phyloP scores from a whole-genome alignment of 2,888 invertebrate species.

The Operophtera brumata region DNA sequence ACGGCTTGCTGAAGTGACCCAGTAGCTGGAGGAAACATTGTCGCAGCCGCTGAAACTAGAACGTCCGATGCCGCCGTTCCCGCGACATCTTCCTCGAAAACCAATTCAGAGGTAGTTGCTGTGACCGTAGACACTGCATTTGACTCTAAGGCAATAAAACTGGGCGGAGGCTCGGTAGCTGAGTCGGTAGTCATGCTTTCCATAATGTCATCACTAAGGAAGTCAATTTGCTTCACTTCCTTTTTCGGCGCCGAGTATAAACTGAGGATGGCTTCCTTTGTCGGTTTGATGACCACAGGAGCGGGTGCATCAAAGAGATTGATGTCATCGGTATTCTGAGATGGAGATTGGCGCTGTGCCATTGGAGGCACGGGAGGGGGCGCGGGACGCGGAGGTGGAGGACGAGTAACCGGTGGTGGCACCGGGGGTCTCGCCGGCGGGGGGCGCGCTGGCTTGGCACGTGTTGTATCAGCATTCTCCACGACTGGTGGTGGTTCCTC shows the following conservation, averaged over 20 bases:
- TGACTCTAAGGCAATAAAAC: constrained; percentile 6
- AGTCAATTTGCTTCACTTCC: constrained; percentile 75
- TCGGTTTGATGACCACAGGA: constrained; percentile 73
- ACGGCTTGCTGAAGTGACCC: constrained; percentile 26
- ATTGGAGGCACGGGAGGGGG: constrained; percentile 68
- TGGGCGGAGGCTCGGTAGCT: constrained; percentile 33
- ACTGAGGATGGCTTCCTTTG: constrained; percentile 82
- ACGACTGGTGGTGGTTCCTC: constrained; percentile 35
- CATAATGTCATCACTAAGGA: constrained; percentile 80
- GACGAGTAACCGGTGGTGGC: constrained; percentile 69
- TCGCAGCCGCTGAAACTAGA: constrained; percentile 15
- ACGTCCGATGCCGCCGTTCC: constrained; percentile 9
- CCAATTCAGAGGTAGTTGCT: constrained; percentile 18
- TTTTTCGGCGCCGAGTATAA: constrained; percentile 75
- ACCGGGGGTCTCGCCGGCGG: constrained; percentile 47
- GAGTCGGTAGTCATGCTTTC: constrained; percentile 53
- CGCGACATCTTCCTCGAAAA: constrained; percentile 12
- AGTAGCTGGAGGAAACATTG: constrained; percentile 14
- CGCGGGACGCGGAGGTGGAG: constrained; percentile 73
- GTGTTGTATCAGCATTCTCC: constrained; percentile 44
- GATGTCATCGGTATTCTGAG: constrained; percentile 62
- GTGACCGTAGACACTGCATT: constrained; percentile 36
- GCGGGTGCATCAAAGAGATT: constrained; percentile 82
- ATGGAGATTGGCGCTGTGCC: constrained; percentile 39
- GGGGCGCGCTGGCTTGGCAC: constrained; percentile 47